Conservation (phyloP, 1,140 invertebrate species). For the Ooceraea biroi region DNA sequence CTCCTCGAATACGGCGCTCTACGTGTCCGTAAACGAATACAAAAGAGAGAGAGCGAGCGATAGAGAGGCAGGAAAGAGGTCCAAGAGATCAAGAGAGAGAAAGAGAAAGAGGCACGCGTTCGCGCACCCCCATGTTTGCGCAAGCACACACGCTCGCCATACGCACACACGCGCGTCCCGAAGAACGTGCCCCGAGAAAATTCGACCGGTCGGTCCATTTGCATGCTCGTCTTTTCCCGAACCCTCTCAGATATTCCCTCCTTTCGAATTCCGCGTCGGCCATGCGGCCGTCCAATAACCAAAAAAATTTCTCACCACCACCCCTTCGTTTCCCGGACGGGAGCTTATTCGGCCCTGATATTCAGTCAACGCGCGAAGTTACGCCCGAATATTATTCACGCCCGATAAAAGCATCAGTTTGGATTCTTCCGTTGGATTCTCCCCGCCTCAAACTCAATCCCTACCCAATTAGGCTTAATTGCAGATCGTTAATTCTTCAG, state of each 20-base stretch:
- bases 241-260: slow-evolving; percentile 65
- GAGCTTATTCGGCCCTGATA: slow-evolving; percentile 10
- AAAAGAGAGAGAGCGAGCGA: slow-evolving; percentile 40
- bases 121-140: slow-evolving; percentile 68
- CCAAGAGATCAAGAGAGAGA: slow-evolving; percentile 1
- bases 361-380: slow-evolving; percentile 9
- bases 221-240: slow-evolving; percentile 77
- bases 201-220: slow-evolving; percentile 78
- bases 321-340: not conserved
- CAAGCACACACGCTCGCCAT: slow-evolving; percentile 54
- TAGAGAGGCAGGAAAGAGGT: no score
- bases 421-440: not conserved
- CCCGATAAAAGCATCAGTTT: slow-evolving; percentile 36
- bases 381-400: slow-evolving; percentile 35
- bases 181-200: slow-evolving; percentile 71
- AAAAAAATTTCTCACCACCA: slow-evolving; percentile 60
- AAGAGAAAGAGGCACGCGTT: slow-evolving; percentile 43
- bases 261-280: slow-evolving; percentile 70
- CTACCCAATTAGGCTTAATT: slow-evolving; percentile 44
- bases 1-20: slow-evolving; percentile 70
- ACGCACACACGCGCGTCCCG: slow-evolving; percentile 37
- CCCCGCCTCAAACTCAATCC: slow-evolving; percentile 19
- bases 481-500: slow-evolving; percentile 44
- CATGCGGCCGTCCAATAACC: slow-evolving; percentile 70
- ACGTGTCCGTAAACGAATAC: slow-evolving; percentile 71